Percentiles rank a stretch among this genome's conserved stretches.
These are phyloP conservation scores for Hystrix cristata DNA, from an alignment of 2,113 vertebrate species.

Conservation along the genomic window DNA sequence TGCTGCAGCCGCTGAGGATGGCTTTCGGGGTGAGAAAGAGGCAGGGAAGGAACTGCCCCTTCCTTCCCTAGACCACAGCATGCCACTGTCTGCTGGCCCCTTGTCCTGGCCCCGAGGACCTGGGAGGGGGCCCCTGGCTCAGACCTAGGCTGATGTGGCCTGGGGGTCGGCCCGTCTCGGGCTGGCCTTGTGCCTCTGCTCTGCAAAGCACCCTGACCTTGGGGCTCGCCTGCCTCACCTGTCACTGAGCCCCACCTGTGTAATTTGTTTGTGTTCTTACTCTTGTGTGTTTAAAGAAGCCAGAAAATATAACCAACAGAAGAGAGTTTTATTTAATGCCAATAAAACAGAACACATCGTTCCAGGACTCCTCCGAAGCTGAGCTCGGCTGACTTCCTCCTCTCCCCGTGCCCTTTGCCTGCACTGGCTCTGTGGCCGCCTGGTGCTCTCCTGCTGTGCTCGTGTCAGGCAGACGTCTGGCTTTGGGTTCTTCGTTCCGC, in stretches of 20 bases:
- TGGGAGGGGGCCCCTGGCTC: not conserved
- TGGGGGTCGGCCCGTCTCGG: not conserved
- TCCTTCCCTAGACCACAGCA: too few relatives aligned
- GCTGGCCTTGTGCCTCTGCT: not conserved
- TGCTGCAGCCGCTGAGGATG: not conserved
- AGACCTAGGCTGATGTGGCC: accelerated
- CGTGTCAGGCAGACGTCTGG: too few relatives aligned
- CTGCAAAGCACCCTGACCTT: not conserved
- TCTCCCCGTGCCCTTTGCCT: not conserved
- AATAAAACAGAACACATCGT: not conserved
- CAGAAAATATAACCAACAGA: not conserved
- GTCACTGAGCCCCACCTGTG: not conserved
- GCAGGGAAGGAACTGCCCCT: not conserved
- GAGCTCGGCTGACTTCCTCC: not conserved
- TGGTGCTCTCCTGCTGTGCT: not conserved
- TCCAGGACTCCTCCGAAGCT: not conserved
- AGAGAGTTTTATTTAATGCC: not conserved
- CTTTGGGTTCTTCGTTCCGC: too few relatives aligned
- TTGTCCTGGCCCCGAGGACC: not conserved
- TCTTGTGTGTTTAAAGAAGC: not conserved
- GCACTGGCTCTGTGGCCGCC: accelerated
- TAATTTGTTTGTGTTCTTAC: not conserved
- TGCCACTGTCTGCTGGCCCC: not conserved
- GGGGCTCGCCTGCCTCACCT: not conserved
- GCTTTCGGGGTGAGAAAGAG: not conserved